A percentile compares a stretch with the other conserved stretches of the same genome.
Conservation (phyloP, 2,113 vertebrate genomes). For the Phasianus colchicus region DNA sequence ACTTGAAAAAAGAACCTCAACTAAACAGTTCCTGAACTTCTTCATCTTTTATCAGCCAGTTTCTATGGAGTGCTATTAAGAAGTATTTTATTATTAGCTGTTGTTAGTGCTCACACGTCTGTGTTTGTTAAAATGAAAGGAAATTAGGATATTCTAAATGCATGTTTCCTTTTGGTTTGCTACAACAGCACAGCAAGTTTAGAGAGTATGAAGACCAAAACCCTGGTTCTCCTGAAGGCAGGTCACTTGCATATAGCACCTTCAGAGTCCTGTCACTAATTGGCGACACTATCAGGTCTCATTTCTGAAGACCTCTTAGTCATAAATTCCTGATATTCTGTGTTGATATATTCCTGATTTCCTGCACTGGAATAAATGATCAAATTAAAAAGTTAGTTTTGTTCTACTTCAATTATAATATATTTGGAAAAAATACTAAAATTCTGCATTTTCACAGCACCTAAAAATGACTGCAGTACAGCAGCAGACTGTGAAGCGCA, state of each 20-base stretch:
- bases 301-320: too few relatives aligned
- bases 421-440: background rate
- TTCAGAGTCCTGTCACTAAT: background rate
- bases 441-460: background rate
- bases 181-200: background rate
- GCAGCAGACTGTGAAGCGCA: background rate
- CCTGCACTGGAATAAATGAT: background rate
- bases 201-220: background rate
- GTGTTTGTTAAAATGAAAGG: background rate
- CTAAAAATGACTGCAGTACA: background rate
- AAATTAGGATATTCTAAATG: background rate
- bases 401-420: background rate
- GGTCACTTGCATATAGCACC: background rate
- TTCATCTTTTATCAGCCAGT: slow-evolving; percentile 6
- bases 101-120: background rate
- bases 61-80: slow-evolving; percentile 33
- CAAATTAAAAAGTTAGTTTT: background rate
- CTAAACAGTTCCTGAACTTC: background rate
- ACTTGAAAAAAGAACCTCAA: background rate
- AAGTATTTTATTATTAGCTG: background rate
- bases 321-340: too few relatives aligned
- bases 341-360: background rate
- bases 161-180: background rate
- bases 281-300: too few relatives aligned
- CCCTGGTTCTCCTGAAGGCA: background rate